Base-by-base conservation (phyloP, 2,113 vertebrate species). In the Eclectus roratus region DNA sequence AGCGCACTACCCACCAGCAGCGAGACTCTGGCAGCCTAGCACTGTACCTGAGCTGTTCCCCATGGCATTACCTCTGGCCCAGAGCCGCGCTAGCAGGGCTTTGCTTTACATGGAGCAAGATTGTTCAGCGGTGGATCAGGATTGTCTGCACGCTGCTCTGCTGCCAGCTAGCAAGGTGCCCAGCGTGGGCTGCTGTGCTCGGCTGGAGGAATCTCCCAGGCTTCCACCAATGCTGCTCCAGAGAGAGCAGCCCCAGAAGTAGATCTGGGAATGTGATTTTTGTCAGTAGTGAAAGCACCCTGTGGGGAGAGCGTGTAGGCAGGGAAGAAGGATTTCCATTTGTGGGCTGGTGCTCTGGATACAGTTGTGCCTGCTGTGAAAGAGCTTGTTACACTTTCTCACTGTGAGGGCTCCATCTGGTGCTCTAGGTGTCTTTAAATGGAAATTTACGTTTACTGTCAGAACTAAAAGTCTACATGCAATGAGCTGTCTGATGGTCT, bases 401-500 rank as follows among this genome's bases (percentile, higher is more conserved):
- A 60, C 72, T 93, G 39, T 94, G 69, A 89, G 63, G 70, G 80
- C 91, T 95, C 80, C 73, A 89, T 93, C 84, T 94, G 84, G 73
- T 95, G 41, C 91, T 80, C 37, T 95, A 71, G 71, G 76, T 91
- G 44, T 88, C 58, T 95, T 94, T 80, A 83, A 96, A 66, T 78
- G 49, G 84, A 91, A 83, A 82, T 89, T 82, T 95, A 61, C 61
- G 1, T 89, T 88, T 84, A 44, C 33, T 73, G 56, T 92, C 41
- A 58, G 55, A 79, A 27, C 18, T 65, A 7, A 85, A 72, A 72
- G 65, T 49, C 73, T 84, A 21, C 4, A 2, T 35, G 29, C 24
- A 56, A 11, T 43, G 28, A 80, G 8, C 44, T 74, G 65, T 81
- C 46, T 91, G 39, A 10, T 68, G 33, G 65, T 85, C 25, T 88